A percentile compares a stretch with the other conserved stretches of the same genome.
These are phyloP conservation scores for Budorcas taxicolor DNA, from an alignment of 2,113 vertebrate genomes.

Conservation along the genomic window DNA sequence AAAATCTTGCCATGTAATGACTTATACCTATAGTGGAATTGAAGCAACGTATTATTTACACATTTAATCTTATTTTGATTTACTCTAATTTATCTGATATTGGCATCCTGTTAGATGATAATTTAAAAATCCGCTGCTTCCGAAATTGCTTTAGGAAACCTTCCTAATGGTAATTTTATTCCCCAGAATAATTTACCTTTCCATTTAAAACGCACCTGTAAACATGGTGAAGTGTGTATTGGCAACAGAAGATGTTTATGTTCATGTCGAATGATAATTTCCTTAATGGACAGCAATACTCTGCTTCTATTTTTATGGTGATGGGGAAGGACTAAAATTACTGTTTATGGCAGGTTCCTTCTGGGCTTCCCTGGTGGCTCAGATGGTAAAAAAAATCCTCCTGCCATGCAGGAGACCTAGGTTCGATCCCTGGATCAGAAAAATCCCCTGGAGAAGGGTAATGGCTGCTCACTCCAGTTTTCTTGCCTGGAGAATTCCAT, in stretches of 20 bases:
- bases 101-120: slow-evolving; percentile 45
- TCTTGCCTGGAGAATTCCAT: not conserved
- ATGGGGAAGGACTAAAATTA: not conserved
- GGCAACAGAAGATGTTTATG: slow-evolving; percentile 36
- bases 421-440: not conserved
- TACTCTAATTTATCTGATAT: slow-evolving; percentile 57
- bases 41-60: slow-evolving; percentile 45
- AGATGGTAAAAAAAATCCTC: not conserved
- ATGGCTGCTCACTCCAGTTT: not conserved
- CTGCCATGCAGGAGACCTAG: not conserved
- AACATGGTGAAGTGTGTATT: not conserved
- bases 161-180: slow-evolving; percentile 70
- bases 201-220: slow-evolving; percentile 42
- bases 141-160: slow-evolving; percentile 66
- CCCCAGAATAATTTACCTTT: slow-evolving; percentile 64
- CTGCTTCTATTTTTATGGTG: not conserved
- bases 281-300: not conserved
- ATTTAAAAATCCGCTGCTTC: slow-evolving; percentile 56
- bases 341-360: not conserved
- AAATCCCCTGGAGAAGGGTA: not conserved
- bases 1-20: not conserved
- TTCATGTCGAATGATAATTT: not conserved
- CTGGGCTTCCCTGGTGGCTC: not conserved
- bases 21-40: slow-evolving; percentile 10
- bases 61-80: slow-evolving; percentile 64